phyloP scores from a whole-genome alignment of 2,888 invertebrate genomes.

The Dascillus cervinus region DNA sequence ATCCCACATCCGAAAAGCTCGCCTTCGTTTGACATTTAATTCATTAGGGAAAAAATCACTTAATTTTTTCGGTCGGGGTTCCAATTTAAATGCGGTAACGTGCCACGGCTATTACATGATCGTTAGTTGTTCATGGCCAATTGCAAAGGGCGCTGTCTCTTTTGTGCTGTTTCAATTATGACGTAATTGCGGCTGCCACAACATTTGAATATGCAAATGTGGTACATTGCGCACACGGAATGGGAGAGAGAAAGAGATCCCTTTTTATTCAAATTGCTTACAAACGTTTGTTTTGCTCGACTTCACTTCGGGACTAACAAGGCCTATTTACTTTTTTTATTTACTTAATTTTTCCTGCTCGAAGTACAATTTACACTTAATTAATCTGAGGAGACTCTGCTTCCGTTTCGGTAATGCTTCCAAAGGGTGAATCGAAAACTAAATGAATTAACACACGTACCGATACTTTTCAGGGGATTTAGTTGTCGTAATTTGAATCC shows the following conservation, averaged over 20 bases:
- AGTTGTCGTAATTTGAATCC: too few relatives aligned
- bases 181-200: slow-evolving; percentile 39
- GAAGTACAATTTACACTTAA: too few relatives aligned
- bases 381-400: too few relatives aligned
- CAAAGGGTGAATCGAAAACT: too few relatives aligned
- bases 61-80: too few relatives aligned
- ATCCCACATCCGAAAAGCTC: slow-evolving; percentile 19
- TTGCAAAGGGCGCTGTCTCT: slow-evolving; percentile 31
- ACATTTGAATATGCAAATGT: slow-evolving; percentile 40
- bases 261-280: slow-evolving; percentile 34
- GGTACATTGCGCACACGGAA: slow-evolving; percentile 23
- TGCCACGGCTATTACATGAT: slow-evolving; percentile 25
- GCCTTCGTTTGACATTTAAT: too few relatives aligned
- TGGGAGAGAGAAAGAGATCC: too few relatives aligned
- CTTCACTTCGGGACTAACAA: slow-evolving; percentile 22
- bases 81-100: slow-evolving; percentile 1
- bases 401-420: too few relatives aligned
- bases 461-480: too few relatives aligned
- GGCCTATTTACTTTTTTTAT: slow-evolving; percentile 23
- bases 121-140: slow-evolving; percentile 30
- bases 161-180: slow-evolving; percentile 40
- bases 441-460: too few relatives aligned
- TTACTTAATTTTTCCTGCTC: not conserved
- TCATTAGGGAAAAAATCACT: too few relatives aligned
- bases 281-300: slow-evolving; percentile 34